Percentiles rank a stretch among this genome's conserved stretches.
Conservation (phyloP, 1,140 invertebrate species). For the Cephus cinctus region DNA sequence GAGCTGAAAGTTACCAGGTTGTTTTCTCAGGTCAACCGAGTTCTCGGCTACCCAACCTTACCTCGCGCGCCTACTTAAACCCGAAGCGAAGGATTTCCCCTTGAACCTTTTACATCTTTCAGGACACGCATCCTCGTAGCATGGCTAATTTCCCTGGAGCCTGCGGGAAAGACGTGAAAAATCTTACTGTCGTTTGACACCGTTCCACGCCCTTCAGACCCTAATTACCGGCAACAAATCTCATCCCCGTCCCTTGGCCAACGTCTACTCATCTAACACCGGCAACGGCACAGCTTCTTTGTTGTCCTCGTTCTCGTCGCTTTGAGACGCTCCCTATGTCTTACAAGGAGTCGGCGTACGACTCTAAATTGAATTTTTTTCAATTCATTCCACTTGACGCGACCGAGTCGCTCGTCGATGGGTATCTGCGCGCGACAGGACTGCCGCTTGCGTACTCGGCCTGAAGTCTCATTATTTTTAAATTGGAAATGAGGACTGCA, state of each 20-base stretch:
- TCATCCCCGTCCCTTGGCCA: constrained; percentile 6
- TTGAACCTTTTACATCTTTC: too few species aligned
- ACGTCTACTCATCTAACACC: too few species aligned
- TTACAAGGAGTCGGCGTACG: neutral
- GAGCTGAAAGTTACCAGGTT: too few species aligned
- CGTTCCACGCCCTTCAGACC: constrained; percentile 4
- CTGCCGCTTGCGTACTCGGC: constrained; percentile 26
- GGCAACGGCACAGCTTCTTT: constrained; percentile 5
- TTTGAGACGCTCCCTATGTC: too few species aligned
- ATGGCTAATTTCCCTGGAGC: neutral
- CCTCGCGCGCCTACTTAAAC: constrained; percentile 6
- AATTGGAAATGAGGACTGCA: constrained; percentile 39
- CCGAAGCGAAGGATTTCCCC: too few species aligned
- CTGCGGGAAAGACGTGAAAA: constrained; percentile 7
- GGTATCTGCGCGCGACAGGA: constrained; percentile 34
- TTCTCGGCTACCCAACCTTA: too few species aligned
- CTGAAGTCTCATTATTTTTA: constrained; percentile 41
- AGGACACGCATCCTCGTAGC: too few species aligned
- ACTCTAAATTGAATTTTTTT: constrained; percentile 42
- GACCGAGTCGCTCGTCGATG: constrained; percentile 26
- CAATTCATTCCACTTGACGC: constrained; percentile 33
- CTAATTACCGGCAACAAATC: constrained; percentile 22
- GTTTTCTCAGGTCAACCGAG: too few species aligned
- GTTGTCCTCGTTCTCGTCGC: too few species aligned
- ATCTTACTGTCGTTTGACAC: constrained; percentile 8